Base-by-base conservation (phyloP, 2,113 vertebrate species). In the Helogale parvula region DNA sequence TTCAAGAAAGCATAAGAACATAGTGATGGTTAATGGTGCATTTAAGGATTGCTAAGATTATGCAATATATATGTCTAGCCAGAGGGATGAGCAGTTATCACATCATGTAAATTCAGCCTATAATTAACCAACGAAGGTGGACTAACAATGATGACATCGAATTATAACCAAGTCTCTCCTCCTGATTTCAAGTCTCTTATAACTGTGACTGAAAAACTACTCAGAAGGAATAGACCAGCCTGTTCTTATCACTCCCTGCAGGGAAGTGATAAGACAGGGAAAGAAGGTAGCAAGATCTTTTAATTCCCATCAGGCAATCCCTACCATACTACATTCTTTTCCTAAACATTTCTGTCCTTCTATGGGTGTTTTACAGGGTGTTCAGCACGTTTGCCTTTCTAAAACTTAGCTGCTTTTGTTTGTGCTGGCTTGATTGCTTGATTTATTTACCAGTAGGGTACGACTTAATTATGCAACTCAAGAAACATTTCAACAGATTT, bases 401-500 rank as follows among this genome's bases (percentile, higher is more conserved):
- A 71, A 88, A 45, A 66, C 84, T 72, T 76, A 80, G 29, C 25
- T 79, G 16, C 33, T 41, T 47, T 74, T 90, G 72, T 96, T 86
- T 88, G n/a, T 68, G 7, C n/a, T 90, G 76, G 80, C 38, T 96
- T 16, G 14, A 45, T 96, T 88, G 80, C 38, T 96, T 16, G 14
- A 45, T 96, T 88, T 88, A 96, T 85, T 85, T 97, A 90, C 68
- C 68, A 29, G 38, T 57, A 95, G 76, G 84, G 71, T 54, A 52
- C 45, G n/a, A 38, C 72, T 90, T 90, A 80, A 86, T 87, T 97
- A 86, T 66, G 89, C 84, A 95, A 95, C 60, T 93, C 69, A 96
- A 95, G 52, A 96, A 96, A 94, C 21, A 35, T 88, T 97, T 94
- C 84, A 87, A 88, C 68, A 84, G 88, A 97, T 97, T 97, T 95